phyloP scores from a whole-genome alignment of 2,888 invertebrate species.

The Oligia latruncula region DNA sequence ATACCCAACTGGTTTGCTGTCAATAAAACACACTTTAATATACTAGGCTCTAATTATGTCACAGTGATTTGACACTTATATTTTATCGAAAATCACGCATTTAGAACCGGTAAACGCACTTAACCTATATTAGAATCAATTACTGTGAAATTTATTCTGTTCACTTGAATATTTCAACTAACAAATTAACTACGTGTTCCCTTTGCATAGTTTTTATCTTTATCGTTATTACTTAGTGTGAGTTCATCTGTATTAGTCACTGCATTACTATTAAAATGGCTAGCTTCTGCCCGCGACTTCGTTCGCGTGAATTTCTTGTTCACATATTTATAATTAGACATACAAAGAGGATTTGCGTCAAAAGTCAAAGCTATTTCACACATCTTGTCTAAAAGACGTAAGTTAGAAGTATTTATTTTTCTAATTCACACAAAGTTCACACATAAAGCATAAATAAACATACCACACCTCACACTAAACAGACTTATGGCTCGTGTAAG shows the following conservation, averaged over 20 bases:
- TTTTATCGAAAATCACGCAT: slow-evolving; percentile 50
- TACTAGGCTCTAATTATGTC: slow-evolving; percentile 55
- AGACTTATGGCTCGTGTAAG: slow-evolving; percentile 33
- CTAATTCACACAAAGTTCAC: slow-evolving; percentile 39
- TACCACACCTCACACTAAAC: slow-evolving; percentile 30
- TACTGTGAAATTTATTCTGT: slow-evolving; percentile 43
- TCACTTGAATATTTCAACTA: slow-evolving; percentile 32
- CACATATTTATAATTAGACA: not conserved
- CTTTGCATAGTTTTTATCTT: slow-evolving; percentile 41
- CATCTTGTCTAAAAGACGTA: slow-evolving; percentile 41
- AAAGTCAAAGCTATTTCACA: slow-evolving; percentile 37
- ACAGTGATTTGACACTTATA: slow-evolving; percentile 49
- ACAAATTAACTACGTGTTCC: slow-evolving; percentile 43
- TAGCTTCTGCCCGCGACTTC: too few relatives aligned
- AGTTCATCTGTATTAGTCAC: slow-evolving; percentile 53
- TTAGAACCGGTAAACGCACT: slow-evolving; percentile 45
- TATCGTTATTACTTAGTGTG: not conserved
- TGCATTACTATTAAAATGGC: slow-evolving; percentile 12
- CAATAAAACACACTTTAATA: slow-evolving; percentile 54
- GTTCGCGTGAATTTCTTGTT: too few relatives aligned
- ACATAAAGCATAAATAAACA: slow-evolving; percentile 41
- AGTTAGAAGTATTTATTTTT: slow-evolving; percentile 45
- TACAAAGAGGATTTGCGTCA: slow-evolving; percentile 28
- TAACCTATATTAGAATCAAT: slow-evolving; percentile 56
- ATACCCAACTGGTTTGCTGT: slow-evolving; percentile 56